Evolutionary conservation across 2,888 invertebrate species (phyloP).

Genomic region (Nipponacmea schrenckii): DNA sequence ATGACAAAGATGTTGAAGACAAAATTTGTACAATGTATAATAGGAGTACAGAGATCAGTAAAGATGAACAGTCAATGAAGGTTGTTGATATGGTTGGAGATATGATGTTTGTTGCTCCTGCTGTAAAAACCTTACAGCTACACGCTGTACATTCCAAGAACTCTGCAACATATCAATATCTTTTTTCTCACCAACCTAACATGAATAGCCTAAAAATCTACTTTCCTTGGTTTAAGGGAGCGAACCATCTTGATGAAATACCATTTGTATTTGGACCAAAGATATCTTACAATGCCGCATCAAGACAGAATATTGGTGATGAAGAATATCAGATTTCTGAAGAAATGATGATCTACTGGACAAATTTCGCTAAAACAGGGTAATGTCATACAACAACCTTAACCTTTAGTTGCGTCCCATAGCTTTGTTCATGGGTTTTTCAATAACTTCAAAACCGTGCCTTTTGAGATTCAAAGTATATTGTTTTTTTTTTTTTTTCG

Average conservation of each 20-base stretch:
- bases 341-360: conserved; percentile 91
- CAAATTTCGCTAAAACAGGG: conserved; percentile 94
- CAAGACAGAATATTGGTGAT: conserved; percentile 76
- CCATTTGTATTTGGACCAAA: conserved; percentile 65
- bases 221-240: conserved; percentile 25
- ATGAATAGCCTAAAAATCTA: neutral
- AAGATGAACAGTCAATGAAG: conserved; percentile 16
- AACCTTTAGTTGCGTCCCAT: too few species aligned
- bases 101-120: conserved; percentile 31
- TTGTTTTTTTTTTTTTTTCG: too few species aligned
- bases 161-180: conserved; percentile 20
- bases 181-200: conserved; percentile 21
- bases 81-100: conserved; percentile 28
- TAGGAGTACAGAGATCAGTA: neutral
- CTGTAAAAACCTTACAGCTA: conserved; percentile 14
- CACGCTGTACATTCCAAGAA: conserved; percentile 14
- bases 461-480: too few species aligned
- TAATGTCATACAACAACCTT: conserved; percentile 70
- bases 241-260: conserved; percentile 24
- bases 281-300: conserved; percentile 23
- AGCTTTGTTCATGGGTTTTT: too few species aligned
- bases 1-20: neutral
- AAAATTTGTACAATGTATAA: conserved; percentile 11
- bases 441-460: too few species aligned
- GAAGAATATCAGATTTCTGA: conserved; percentile 85